These are phyloP conservation scores for Nymphalis urticae DNA, from an alignment of 2,888 invertebrate species.

Conservation along the genomic window DNA sequence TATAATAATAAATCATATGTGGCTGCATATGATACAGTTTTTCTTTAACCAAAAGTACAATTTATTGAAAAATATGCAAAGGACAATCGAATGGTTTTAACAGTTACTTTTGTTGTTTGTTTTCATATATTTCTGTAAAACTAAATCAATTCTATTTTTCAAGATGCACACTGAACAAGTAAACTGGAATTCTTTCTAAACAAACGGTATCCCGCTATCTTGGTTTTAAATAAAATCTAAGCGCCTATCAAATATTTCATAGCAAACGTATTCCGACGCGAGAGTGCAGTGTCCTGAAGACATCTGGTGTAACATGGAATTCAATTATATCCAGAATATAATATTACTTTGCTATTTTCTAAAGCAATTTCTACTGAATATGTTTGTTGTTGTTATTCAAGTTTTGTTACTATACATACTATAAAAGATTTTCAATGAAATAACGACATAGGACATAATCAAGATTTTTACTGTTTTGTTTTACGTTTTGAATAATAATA, in stretches of 20 bases:
- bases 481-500: too few relatives aligned
- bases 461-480: too few relatives aligned
- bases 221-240: constrained; percentile 38
- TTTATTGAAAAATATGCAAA: too few relatives aligned
- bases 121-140: too few relatives aligned
- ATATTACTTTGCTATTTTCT: constrained; percentile 34
- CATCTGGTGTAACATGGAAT: constrained; percentile 42
- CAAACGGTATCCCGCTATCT: constrained; percentile 7
- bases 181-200: constrained; percentile 4
- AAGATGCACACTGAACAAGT: not conserved
- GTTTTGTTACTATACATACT: not conserved
- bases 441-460: not conserved
- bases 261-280: constrained; percentile 61
- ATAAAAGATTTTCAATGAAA: not conserved
- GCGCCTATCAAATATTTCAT: constrained; percentile 71
- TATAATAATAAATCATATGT: too few relatives aligned
- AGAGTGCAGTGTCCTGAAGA: constrained; percentile 51
- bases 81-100: too few relatives aligned
- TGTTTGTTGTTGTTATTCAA: constrained; percentile 1
- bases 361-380: constrained; percentile 26
- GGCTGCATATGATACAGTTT: too few relatives aligned
- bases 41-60: too few relatives aligned
- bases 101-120: too few relatives aligned
- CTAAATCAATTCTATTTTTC: not conserved
- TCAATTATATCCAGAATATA: constrained; percentile 36